phyloP scores from a whole-genome alignment of 1,140 invertebrate species.

The Contarinia nasturtii region DNA sequence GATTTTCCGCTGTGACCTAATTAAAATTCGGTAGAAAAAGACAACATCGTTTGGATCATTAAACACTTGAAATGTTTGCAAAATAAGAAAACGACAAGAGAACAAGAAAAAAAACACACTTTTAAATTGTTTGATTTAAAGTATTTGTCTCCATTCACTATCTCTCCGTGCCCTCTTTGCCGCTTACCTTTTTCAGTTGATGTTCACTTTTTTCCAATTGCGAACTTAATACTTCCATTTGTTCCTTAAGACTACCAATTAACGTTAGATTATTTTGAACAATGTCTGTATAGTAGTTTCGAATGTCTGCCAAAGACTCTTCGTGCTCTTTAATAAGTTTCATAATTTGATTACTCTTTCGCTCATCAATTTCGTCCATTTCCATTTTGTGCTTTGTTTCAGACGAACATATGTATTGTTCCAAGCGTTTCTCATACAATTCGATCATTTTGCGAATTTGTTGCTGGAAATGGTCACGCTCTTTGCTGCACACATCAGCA shows the following conservation, averaged over 20 bases:
- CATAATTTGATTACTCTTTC: conserved; percentile 71
- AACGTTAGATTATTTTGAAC: conserved; percentile 75
- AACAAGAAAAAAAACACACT: background rate
- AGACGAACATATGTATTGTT: conserved; percentile 48
- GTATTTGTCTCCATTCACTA: too few species aligned
- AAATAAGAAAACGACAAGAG: background rate
- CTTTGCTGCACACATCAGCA: too few species aligned
- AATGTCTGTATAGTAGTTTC: conserved; percentile 88
- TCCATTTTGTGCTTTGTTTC: conserved; percentile 55
- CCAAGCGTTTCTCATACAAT: conserved; percentile 63
- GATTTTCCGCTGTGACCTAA: conserved; percentile 46
- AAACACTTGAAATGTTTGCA: background rate
- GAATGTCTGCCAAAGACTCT: conserved; percentile 67
- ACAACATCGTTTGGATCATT: background rate
- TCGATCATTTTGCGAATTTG: conserved; percentile 58
- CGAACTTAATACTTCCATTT: conserved; percentile 66
- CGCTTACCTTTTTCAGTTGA: conserved; percentile 24
- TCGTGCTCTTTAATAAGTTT: conserved; percentile 67
- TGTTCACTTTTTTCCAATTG: conserved; percentile 55
- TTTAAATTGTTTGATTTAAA: background rate
- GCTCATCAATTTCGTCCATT: conserved; percentile 70
- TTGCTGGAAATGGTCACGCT: conserved; percentile 37
- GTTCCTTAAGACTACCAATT: conserved; percentile 66
- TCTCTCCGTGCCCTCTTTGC: too few species aligned
- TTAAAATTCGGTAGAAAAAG: background rate